Evolutionary conservation across 2,888 invertebrate genomes (phyloP), one percentile per base, ranked within the genome.

Genomic region (Thereva unica): DNA sequence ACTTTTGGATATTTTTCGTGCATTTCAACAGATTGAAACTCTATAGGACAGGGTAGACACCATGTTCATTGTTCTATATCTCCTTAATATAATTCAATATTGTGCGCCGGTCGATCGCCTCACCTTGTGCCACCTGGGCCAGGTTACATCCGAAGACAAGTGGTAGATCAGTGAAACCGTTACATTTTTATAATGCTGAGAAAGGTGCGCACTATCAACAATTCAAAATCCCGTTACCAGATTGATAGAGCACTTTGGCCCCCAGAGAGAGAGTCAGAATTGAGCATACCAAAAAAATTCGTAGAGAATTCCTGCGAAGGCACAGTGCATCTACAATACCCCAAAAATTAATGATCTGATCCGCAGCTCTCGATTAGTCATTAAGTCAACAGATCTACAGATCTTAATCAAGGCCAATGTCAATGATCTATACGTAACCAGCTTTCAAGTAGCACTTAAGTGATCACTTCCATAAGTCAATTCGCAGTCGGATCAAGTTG

Each of bases 311-410:
- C 23, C 23, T 23, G 1, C 23, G 23, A 23, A 23, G 23, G 23
- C 23, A n/a, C n/a, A 23, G 23, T 59, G 59, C 49, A 23, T 40
- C 49, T n/a, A 59, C 47, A 23, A 23, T 23, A 37, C 47, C 47
- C 64, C 52, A 64, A 64, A 64, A 53, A 64, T 64, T 64, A 64
- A 64, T 64, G 64, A 64, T 53, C 53, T 37, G 53, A 64, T 54
- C 35, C 37, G 42, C 37, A 42, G 53, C 53, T 45, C 53, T 64
- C 64, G 53, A 64, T 64, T 64, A 53, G 64, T 64, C 64, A 53
- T 64, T 64, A 64, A 64, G 64, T 64, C 64, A 64, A 54, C 64
- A 54, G 64, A 64, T 64, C 64, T 64, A 54, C 64, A 54, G 64
- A 64, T 64, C 64, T 64, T 54, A 53, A 64, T 64, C 53, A 64